phyloP scores from a whole-genome alignment of 2,888 invertebrate genomes.

The Plemyria rubiginata region DNA sequence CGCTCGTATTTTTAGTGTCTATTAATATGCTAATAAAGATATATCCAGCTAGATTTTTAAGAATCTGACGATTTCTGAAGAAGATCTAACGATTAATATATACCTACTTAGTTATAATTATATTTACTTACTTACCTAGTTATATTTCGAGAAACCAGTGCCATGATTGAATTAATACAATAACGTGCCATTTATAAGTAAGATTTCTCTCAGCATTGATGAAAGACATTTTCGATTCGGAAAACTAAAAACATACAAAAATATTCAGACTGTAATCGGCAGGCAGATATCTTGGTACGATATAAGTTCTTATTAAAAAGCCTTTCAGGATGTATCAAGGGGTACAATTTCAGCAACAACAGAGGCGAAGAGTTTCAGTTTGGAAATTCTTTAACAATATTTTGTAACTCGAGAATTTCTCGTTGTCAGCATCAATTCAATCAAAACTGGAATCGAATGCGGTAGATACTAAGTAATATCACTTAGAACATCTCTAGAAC shows the following conservation, averaged over 20 bases:
- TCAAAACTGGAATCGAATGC: neutral
- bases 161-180: constrained; percentile 35
- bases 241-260: neutral
- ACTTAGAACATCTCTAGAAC: neutral
- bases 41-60: too few species aligned
- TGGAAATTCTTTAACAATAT: too few species aligned
- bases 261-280: too few species aligned
- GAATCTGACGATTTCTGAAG: neutral
- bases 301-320: too few species aligned
- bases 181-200: constrained; percentile 27
- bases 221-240: neutral
- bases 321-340: too few species aligned
- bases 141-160: neutral
- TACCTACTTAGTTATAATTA: too few species aligned
- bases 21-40: too few species aligned
- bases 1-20: too few species aligned
- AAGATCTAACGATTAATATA: neutral
- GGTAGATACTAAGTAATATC: neutral
- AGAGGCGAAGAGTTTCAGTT: too few species aligned
- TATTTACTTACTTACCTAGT: too few species aligned
- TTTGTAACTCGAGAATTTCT: neutral
- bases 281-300: too few species aligned
- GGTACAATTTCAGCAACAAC: too few species aligned
- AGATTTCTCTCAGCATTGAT: constrained; percentile 30
- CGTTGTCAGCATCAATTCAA: neutral